These are phyloP conservation scores for Penelope pileata DNA, from an alignment of 2,113 vertebrate species.

Conservation along the genomic window DNA sequence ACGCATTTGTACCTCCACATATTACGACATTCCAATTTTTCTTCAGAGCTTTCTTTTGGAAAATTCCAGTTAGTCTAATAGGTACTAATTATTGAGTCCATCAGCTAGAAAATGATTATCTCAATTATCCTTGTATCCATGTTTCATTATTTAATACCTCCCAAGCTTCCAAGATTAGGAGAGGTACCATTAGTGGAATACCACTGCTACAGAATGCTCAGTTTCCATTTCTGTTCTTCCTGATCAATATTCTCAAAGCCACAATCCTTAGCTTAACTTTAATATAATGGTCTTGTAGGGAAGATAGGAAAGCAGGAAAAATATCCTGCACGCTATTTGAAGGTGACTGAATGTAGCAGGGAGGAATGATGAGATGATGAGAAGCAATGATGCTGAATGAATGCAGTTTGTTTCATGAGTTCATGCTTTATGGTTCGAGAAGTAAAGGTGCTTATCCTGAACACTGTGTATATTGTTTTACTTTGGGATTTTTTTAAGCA, in stretches of 20 bases:
- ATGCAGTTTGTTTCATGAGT: background rate
- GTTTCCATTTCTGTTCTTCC: background rate
- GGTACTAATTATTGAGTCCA: background rate
- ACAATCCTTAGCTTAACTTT: background rate
- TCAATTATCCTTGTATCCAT: background rate
- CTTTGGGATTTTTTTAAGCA: background rate
- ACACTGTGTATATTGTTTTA: background rate
- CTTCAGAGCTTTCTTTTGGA: background rate
- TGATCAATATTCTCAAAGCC: conserved; percentile 4
- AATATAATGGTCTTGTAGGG: background rate
- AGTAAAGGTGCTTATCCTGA: background rate
- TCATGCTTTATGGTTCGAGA: background rate
- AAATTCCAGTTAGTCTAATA: background rate
- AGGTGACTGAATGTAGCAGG: background rate
- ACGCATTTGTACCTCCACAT: background rate
- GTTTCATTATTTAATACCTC: background rate
- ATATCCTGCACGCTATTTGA: background rate
- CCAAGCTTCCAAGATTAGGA: background rate
- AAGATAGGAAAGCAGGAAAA: background rate
- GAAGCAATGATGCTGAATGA: background rate
- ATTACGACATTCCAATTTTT: background rate
- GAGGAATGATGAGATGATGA: background rate
- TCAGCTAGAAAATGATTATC: background rate
- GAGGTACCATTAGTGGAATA: background rate
- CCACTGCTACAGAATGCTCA: background rate